Percentiles rank a stretch among this genome's conserved stretches.
phyloP scores from a whole-genome alignment of 1,140 invertebrate genomes.

The Rhopalosiphum maidis region DNA sequence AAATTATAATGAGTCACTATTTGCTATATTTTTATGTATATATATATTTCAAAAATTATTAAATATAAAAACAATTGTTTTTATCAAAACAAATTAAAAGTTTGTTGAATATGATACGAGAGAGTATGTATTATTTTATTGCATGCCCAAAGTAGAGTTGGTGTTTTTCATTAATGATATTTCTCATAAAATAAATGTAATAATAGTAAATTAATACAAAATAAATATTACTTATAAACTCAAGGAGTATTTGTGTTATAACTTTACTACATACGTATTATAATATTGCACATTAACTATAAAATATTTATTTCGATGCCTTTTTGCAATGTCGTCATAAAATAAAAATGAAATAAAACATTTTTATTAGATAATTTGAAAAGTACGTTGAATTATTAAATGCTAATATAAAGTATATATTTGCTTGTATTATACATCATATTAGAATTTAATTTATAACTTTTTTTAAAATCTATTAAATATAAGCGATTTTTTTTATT shows the following conservation, averaged over 20 bases:
- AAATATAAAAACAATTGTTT: too few relatives aligned
- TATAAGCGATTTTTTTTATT: background rate
- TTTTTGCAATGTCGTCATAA: background rate
- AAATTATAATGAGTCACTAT: too few relatives aligned
- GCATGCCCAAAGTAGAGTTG: too few relatives aligned
- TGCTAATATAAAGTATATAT: background rate
- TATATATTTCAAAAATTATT: too few relatives aligned
- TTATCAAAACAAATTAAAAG: too few relatives aligned
- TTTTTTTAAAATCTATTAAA: background rate
- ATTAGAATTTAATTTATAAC: background rate
- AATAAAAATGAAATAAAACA: background rate
- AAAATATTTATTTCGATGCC: background rate
- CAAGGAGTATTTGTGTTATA: background rate
- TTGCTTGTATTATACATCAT: background rate
- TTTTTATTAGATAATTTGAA: background rate
- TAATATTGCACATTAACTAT: background rate
- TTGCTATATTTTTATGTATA: too few relatives aligned
- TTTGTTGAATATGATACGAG: too few relatives aligned
- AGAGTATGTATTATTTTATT: too few relatives aligned
- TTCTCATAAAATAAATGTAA: background rate
- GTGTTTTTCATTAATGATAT: background rate
- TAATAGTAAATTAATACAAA: too few relatives aligned
- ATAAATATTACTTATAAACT: background rate
- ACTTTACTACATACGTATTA: background rate
- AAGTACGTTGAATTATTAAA: background rate